Percentiles rank a stretch among this genome's conserved stretches.
phyloP scores from a whole-genome alignment of 2,797 vertebrate genomes.

The Silurus aristotelis region DNA sequence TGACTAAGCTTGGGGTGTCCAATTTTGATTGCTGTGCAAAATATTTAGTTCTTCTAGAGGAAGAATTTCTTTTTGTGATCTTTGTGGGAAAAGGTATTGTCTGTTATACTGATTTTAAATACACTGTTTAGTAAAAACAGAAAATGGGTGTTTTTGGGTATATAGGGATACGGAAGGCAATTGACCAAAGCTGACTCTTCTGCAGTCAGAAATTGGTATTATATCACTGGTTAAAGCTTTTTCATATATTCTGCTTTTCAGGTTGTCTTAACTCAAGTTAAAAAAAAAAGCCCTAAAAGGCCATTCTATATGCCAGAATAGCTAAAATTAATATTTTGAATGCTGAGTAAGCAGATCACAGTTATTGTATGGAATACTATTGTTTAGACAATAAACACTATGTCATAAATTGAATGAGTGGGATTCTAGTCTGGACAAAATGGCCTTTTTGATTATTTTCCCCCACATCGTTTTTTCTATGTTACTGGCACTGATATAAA shows the following conservation, averaged over 20 bases:
- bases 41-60: conserved; percentile 58
- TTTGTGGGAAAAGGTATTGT: conserved; percentile 32
- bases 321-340: background rate
- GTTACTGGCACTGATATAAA: background rate
- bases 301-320: background rate
- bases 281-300: background rate
- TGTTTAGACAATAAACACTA: conserved; percentile 15
- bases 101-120: conserved; percentile 45
- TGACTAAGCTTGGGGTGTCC: conserved; percentile 50
- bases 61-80: conserved; percentile 50
- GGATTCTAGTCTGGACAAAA: background rate
- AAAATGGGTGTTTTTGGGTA: conserved; percentile 25
- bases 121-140: conserved; percentile 37
- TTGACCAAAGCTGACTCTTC: conserved; percentile 24
- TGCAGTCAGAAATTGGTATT: background rate
- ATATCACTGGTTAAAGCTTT: background rate
- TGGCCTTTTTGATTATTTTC: background rate
- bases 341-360: background rate
- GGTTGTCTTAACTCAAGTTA: background rate
- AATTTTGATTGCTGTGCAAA: conserved; percentile 62
- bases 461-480: background rate
- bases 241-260: background rate
- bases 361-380: background rate
- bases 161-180: background rate
- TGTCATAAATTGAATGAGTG: background rate